Evolutionary conservation across 2,888 invertebrate genomes (phyloP), one percentile per base, ranked within the genome.

Genomic region (Chalcis sispes): DNA sequence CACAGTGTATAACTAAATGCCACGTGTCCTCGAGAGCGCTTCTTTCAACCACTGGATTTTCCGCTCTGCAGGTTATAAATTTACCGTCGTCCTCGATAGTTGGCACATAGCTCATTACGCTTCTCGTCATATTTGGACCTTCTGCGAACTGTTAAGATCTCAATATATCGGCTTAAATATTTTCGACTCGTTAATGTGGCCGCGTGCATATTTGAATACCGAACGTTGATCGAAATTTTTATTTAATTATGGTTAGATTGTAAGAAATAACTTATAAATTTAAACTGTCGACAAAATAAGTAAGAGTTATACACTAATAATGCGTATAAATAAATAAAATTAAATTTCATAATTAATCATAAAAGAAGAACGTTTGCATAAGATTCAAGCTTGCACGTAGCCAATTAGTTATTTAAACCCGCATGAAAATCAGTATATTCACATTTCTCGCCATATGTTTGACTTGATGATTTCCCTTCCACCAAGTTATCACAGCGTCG

Each of bases 1-100:
- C 91, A 96, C 96, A 96, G 88, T 95, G 94, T 83, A 96, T 95
- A 88, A 94, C 93, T 84, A 96, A 91, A 83, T 93, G 91, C 95
- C 95, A 95, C 90, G 92, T 94, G 89, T 95, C 95, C 90, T 96
- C 96, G 69, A 95, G 92, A 72, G 93, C 94, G 80, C 95, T 95
- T 89, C 94, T 93, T 74, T 92, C 92, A 85, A 96, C 95, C 89
- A 93, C 93, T 86, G 95, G 94, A 91, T 96, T 96, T 90, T 96
- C 96, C 52, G 95, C 95, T 81, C 95, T 92, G 89, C 96, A 96
- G 81, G 94, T 95, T 89, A 96, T 91, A 90, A 93, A 94, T 90
- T 95, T 96, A 82, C 95, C 95, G 88, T 96, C 95, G 89, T 96
- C 96, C 87, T 95, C 95, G 83, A 95, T 94, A 79, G 93, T 92